A percentile compares a stretch with the other conserved stretches of the same genome.
Conservation (phyloP, 2,888 invertebrate genomes). For the Lasiommata megera region DNA sequence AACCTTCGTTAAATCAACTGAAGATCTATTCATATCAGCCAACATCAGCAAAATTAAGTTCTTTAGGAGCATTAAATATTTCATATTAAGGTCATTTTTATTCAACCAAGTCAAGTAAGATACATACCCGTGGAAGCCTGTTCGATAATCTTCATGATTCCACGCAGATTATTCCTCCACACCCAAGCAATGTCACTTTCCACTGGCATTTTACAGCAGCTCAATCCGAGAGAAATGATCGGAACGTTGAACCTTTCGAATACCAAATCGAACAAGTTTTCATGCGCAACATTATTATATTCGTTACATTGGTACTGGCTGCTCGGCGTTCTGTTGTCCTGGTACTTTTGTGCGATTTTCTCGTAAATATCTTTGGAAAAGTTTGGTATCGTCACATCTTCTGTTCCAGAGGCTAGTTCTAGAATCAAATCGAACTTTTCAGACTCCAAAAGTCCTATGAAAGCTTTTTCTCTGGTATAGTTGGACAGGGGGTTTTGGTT, state of each 20-base stretch:
- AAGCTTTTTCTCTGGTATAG: constrained; percentile 79
- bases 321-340: constrained; percentile 58
- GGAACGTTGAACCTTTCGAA: constrained; percentile 84
- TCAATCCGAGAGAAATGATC: constrained; percentile 86
- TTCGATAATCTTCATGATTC: constrained; percentile 83
- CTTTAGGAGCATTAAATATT: too few species aligned
- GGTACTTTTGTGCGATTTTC: constrained; percentile 70
- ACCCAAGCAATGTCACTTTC: constrained; percentile 84
- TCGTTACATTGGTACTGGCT: constrained; percentile 55
- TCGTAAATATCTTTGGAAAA: constrained; percentile 65
- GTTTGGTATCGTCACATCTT: constrained; percentile 80
- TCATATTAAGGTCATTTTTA: too few species aligned
- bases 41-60: too few species aligned
- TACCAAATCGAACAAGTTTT: constrained; percentile 80
- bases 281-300: constrained; percentile 52
- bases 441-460: constrained; percentile 83
- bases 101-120: neutral
- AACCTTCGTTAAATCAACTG: too few species aligned
- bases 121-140: constrained; percentile 82
- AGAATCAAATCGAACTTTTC: constrained; percentile 87
- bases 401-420: constrained; percentile 87
- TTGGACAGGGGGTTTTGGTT: constrained; percentile 64
- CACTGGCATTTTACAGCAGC: constrained; percentile 91
- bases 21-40: too few species aligned
- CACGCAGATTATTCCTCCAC: constrained; percentile 86